phyloP scores from a whole-genome alignment of 2,888 invertebrate species.

The Polydrusus tereticollis region DNA sequence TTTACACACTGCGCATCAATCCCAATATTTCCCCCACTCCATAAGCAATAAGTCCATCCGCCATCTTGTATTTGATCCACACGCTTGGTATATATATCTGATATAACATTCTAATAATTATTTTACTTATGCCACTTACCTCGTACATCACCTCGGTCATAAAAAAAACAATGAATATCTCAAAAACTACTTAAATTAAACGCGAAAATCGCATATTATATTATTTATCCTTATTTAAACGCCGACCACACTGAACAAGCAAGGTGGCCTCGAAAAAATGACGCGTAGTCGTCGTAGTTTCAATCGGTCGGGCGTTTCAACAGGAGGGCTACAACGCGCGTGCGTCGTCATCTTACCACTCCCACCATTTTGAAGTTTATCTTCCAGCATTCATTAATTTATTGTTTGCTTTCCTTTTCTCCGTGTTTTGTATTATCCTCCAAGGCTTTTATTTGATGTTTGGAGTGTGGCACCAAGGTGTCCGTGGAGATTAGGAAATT shows the following conservation, averaged over 20 bases:
- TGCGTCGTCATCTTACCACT: slow-evolving; percentile 25
- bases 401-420: slow-evolving; percentile 29
- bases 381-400: slow-evolving; percentile 27
- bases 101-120: background rate
- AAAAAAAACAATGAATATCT: background rate
- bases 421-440: slow-evolving; percentile 16
- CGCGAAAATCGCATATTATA: background rate
- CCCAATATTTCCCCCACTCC: background rate
- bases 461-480: slow-evolving; percentile 10
- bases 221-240: slow-evolving; percentile 11
- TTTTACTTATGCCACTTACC: background rate
- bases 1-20: slow-evolving; percentile 1
- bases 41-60: background rate
- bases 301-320: slow-evolving; percentile 22
- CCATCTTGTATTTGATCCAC: slow-evolving; percentile 12
- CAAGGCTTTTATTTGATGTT: slow-evolving; percentile 9
- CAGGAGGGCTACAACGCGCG: slow-evolving; percentile 17
- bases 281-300: slow-evolving; percentile 12
- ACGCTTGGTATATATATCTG: background rate
- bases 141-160: background rate
- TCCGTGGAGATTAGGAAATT: background rate
- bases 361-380: slow-evolving; percentile 27
- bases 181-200: slow-evolving; percentile 13
- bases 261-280: slow-evolving; percentile 29
- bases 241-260: slow-evolving; percentile 3